These are phyloP conservation scores for Tragelaphus scriptus DNA, from an alignment of 2,113 vertebrate genomes.

Conservation along the genomic window DNA sequence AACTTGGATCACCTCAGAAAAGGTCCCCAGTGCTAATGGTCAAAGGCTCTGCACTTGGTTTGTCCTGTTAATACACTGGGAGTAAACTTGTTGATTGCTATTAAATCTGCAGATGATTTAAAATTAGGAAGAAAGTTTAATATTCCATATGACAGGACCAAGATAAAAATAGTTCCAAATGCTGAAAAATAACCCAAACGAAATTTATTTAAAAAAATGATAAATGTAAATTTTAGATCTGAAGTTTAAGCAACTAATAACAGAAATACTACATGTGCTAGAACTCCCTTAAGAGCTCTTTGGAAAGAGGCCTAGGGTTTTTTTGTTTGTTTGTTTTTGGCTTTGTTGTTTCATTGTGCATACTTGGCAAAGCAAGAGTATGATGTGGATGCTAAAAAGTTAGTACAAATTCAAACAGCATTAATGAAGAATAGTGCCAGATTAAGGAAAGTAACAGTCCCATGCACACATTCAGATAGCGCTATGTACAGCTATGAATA, in stretches of 20 bases:
- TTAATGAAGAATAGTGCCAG: neutral
- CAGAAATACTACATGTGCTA: neutral
- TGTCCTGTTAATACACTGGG: neutral
- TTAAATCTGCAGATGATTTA: neutral
- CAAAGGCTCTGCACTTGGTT: neutral
- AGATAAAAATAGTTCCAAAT: neutral
- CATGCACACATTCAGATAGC: neutral
- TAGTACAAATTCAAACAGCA: neutral
- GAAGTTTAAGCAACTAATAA: neutral
- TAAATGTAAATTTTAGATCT: conserved; percentile 14
- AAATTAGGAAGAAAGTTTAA: neutral
- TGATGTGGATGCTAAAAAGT: neutral
- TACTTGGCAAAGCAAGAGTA: neutral
- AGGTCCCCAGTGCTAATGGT: neutral
- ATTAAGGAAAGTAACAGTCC: neutral
- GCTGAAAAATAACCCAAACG: neutral
- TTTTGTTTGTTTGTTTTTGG: neutral
- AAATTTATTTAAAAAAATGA: neutral
- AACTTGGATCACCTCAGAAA: neutral
- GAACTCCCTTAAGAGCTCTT: neutral
- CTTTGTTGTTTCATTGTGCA: neutral
- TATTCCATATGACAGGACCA: neutral
- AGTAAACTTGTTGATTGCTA: neutral
- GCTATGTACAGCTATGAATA: neutral
- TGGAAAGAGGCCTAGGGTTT: neutral